These are phyloP conservation scores for Cotesia vestalis DNA, from an alignment of 1,140 invertebrate species.

Conservation along the genomic window DNA sequence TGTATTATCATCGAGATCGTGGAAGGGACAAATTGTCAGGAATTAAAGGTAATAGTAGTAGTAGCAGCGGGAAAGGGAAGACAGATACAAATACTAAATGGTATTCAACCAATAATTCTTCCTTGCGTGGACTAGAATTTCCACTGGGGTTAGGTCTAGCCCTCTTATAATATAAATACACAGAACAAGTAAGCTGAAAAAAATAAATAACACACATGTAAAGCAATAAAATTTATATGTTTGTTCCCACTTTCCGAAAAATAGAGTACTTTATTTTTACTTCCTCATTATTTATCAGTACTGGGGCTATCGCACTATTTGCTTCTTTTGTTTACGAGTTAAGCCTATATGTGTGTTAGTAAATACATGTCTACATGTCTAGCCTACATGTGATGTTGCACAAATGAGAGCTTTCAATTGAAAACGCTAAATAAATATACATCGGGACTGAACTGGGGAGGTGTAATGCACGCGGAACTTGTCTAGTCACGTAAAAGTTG, in stretches of 20 bases:
- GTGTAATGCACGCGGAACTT: conserved; percentile 1
- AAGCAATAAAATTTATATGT: too few species aligned
- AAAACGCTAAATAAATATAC: neutral
- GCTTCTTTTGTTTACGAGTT: too few species aligned
- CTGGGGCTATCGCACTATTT: neutral
- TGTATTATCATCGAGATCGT: neutral
- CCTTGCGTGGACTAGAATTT: conserved; percentile 11
- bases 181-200: too few species aligned
- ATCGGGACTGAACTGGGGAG: neutral
- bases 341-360: too few species aligned
- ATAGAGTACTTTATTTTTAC: neutral
- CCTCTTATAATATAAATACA: too few species aligned
- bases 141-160: neutral
- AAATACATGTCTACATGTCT: neutral
- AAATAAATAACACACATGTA: neutral
- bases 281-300: neutral
- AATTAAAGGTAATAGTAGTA: conserved; percentile 4
- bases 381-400: neutral
- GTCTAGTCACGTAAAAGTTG: conserved; percentile 8
- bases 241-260: too few species aligned
- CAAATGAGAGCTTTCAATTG: neutral
- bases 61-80: conserved; percentile 14
- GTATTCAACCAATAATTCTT: conserved; percentile 41
- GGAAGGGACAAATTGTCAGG: conserved; percentile 12
- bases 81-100: conserved; percentile 30